Conservation (phyloP, 2,888 invertebrate genomes). For the Eupithecia subumbrata region DNA sequence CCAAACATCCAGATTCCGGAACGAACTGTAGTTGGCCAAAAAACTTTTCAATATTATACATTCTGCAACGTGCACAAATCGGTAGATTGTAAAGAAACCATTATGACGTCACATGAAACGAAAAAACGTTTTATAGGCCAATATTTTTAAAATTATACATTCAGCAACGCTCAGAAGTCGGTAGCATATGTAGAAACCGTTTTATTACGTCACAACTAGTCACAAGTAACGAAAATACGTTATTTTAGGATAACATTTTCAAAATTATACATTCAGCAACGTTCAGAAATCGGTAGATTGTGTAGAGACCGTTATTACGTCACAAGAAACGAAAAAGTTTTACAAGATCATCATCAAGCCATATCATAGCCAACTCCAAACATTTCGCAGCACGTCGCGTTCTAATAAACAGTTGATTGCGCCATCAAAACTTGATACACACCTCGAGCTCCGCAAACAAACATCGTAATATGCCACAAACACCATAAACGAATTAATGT, state of each 20-base stretch:
- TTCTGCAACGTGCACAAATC: neutral
- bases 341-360: neutral
- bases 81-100: neutral
- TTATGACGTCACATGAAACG: neutral
- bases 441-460: conserved; percentile 30
- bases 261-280: too few relatives aligned
- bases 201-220: too few relatives aligned
- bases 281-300: too few relatives aligned
- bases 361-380: neutral
- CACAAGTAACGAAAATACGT: too few relatives aligned
- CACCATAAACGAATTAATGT: conserved; percentile 30
- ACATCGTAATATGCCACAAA: conserved; percentile 40
- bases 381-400: conserved; percentile 12
- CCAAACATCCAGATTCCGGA: neutral
- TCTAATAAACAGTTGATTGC: conserved; percentile 39
- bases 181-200: too few relatives aligned
- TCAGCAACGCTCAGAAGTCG: too few relatives aligned
- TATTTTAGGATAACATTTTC: too few relatives aligned
- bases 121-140: too few relatives aligned
- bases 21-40: neutral
- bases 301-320: neutral
- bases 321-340: neutral
- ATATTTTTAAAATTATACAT: too few relatives aligned
- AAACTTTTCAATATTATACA: neutral
- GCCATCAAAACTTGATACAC: conserved; percentile 37